Evolutionary conservation across 2,797 vertebrate genomes (phyloP), one percentile per base, ranked within the genome.

Genomic region (Apogon talboti): DNA sequence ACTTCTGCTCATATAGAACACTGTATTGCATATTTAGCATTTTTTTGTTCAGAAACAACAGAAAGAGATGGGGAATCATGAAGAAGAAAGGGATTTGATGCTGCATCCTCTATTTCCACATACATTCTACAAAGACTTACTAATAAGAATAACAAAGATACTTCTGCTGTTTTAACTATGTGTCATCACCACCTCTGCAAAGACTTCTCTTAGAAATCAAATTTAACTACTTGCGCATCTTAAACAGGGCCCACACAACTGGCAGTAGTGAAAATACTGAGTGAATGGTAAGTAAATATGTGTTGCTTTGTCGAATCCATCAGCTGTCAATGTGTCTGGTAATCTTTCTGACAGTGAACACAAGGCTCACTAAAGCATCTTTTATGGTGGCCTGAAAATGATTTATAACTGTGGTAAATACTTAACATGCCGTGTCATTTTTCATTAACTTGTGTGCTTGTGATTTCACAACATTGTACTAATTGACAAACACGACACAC

Each of bases 271-370:
- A 46, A 40, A 56, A 52, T 60, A n/a, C 33, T 58, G 51, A 42
- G 60, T 45, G 52, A 33, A 65, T 18, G 51, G 48, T n/a, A 14
- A 72, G 48, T 50, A 58, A 65, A 74, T 74, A 71, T 51, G 57
- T 48, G 74, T 45, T 68, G 67, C 69, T 80, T 74, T 77, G 67
- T 82, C 2, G 0, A 67, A 60, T 44, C 11, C 35, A 33, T 82
- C 79, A 80, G 64, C 65, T 70, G 79, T 76, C 79, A 70, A 16
- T 44, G 5, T 3, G 14, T 58, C 46, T 8, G 7, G 1, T 61
- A 45, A 30, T 44, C 44, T 37, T 11, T 48, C 46, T 78, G 57
- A 77, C 67, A 66, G 56, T 63, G 38, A 49, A 71, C 51, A 76
- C 54, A 72, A 65, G 62, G 37, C 66, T 63, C 54, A 75, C 62